These are phyloP conservation scores for Ptiloglossa arizonensis DNA, from an alignment of 1,140 invertebrate species.

Conservation along the genomic window DNA sequence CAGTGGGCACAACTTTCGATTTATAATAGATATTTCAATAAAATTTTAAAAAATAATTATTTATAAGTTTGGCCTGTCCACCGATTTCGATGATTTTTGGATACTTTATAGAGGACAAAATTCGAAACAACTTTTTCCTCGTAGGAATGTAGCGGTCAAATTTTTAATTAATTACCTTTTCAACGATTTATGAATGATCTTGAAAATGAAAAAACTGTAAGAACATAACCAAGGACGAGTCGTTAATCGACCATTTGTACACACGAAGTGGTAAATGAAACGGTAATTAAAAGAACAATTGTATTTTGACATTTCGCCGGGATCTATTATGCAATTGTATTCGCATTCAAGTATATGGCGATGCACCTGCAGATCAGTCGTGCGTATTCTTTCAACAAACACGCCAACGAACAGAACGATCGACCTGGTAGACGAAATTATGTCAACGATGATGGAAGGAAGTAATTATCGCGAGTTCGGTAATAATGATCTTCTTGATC, in stretches of 20 bases:
- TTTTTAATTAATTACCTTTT: too few relatives aligned
- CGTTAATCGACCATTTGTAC: conserved; percentile 3
- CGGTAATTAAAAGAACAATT: conserved; percentile 25
- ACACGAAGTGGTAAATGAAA: neutral
- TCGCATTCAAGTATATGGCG: neutral
- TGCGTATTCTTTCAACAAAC: neutral
- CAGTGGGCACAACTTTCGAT: too few relatives aligned
- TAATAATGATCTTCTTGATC: conserved; percentile 8
- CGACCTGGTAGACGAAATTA: neutral
- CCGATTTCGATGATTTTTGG: too few relatives aligned
- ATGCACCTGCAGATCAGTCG: neutral
- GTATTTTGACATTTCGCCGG: conserved; percentile 11
- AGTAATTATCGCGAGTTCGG: conserved; percentile 1
- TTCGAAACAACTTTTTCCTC: too few relatives aligned
- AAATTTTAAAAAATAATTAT: too few relatives aligned
- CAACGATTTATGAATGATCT: too few relatives aligned
- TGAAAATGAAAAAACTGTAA: neutral
- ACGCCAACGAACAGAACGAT: neutral
- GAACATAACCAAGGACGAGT: too few relatives aligned
- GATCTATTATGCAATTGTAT: neutral
- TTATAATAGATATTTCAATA: too few relatives aligned
- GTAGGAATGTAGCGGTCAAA: too few relatives aligned
- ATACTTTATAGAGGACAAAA: too few relatives aligned
- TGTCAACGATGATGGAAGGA: neutral
- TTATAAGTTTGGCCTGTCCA: too few relatives aligned